Percentiles rank a stretch among this genome's conserved stretches.
These are phyloP conservation scores for Tragelaphus imberbis DNA, from an alignment of 2,113 vertebrate genomes.

Conservation along the genomic window DNA sequence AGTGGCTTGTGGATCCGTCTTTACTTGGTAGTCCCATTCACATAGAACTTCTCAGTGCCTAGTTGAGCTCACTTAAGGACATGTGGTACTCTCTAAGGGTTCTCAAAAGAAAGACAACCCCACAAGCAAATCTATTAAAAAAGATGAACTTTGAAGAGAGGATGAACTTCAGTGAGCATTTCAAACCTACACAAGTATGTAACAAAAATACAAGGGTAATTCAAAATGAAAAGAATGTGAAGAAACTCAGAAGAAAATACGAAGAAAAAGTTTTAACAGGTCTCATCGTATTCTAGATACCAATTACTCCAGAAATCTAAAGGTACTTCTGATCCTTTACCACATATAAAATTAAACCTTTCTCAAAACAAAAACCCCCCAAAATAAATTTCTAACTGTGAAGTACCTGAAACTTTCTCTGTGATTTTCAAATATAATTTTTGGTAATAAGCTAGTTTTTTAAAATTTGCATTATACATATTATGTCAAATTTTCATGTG, in stretches of 20 bases:
- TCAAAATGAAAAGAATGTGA: slow-evolving; percentile 23
- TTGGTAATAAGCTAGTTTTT: background rate
- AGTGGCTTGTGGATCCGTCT: background rate
- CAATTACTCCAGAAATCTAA: slow-evolving; percentile 34
- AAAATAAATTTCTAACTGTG: background rate
- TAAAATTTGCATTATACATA: background rate
- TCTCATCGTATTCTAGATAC: slow-evolving; percentile 22
- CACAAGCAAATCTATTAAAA: slow-evolving; percentile 58
- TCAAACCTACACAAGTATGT: slow-evolving; percentile 32
- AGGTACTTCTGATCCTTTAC: slow-evolving; percentile 16
- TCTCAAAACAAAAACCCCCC: slow-evolving; percentile 1
- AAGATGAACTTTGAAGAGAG: slow-evolving; percentile 43
- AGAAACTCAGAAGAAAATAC: slow-evolving; percentile 19
- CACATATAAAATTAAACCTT: slow-evolving; percentile 24
- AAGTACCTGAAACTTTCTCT: slow-evolving; percentile 20
- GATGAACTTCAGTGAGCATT: slow-evolving; percentile 53
- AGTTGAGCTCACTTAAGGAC: slow-evolving; percentile 34
- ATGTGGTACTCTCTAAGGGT: slow-evolving; percentile 7
- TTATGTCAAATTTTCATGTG: background rate
- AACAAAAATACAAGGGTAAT: slow-evolving; percentile 45
- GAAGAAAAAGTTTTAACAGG: slow-evolving; percentile 33
- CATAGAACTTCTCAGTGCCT: slow-evolving; percentile 32
- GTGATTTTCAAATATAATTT: background rate
- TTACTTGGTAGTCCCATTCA: slow-evolving; percentile 16
- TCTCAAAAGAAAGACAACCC: slow-evolving; percentile 41